phyloP scores from a whole-genome alignment of 2,113 vertebrate genomes.

The Lichenostomus cassidix region DNA sequence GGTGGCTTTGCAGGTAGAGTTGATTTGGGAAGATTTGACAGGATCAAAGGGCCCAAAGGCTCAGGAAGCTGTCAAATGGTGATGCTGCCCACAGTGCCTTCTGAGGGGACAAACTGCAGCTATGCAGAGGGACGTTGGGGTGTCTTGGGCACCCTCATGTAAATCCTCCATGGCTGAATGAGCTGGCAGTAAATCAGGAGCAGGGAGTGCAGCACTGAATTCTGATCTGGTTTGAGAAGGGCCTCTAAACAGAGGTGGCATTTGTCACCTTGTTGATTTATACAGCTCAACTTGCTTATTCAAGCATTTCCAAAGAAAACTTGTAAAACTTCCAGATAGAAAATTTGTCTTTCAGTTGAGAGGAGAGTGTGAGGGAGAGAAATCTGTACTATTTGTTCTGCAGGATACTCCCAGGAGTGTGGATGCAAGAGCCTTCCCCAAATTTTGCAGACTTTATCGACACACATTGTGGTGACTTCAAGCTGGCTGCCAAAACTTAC shows the following conservation, averaged over 20 bases:
- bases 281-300: neutral
- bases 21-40: neutral
- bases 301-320: neutral
- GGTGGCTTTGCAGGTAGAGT: neutral
- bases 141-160: neutral
- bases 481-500: neutral
- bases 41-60: constrained; percentile 21
- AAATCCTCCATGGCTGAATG: neutral
- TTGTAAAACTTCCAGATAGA: neutral
- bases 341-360: neutral
- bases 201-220: neutral
- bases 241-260: neutral
- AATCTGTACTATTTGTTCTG: neutral
- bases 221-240: neutral
- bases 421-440: neutral
- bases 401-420: neutral
- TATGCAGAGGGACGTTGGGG: neutral
- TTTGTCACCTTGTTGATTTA: neutral
- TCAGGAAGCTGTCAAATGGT: neutral
- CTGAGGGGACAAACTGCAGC: neutral
- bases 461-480: rapidly evolving
- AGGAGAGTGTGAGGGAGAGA: neutral
- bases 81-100: neutral
- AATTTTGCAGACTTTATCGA: neutral
- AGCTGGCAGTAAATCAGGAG: neutral